phyloP scores from a whole-genome alignment of 2,113 vertebrate species.

The Jacana jacana region DNA sequence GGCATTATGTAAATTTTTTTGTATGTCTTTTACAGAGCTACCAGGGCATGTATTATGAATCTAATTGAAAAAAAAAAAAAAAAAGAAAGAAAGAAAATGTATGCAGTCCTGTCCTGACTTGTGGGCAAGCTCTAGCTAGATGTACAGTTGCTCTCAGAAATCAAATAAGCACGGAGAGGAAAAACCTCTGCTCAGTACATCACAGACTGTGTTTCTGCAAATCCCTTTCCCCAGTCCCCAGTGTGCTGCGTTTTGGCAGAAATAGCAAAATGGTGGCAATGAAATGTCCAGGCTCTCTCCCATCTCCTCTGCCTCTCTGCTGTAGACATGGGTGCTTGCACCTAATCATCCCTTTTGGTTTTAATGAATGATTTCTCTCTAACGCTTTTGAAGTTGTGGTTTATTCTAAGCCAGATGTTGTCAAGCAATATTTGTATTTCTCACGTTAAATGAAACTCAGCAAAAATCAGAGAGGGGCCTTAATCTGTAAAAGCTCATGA shows the following conservation, averaged over 20 bases:
- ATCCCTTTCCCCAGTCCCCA: not conserved
- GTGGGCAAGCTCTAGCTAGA: not conserved
- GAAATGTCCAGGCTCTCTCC: not conserved
- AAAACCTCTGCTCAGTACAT: not conserved
- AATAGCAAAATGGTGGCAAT: not conserved
- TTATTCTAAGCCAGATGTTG: not conserved
- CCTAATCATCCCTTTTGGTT: not conserved
- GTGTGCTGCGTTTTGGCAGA: not conserved
- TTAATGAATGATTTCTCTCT: not conserved
- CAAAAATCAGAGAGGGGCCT: not conserved
- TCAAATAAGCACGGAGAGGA: not conserved
- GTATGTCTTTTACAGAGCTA: not conserved
- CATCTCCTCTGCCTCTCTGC: not conserved
- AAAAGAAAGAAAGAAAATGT: not conserved
- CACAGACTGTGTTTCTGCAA: not conserved
- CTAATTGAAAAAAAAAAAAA: not conserved
- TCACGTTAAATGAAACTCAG: not conserved
- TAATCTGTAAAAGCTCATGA: not conserved
- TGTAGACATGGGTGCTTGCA: accelerated
- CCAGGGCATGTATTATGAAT: not conserved
- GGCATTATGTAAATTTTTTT: conserved; percentile 29
- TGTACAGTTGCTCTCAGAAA: not conserved
- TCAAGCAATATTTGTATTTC: not conserved
- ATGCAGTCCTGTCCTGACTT: not conserved
- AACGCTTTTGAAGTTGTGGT: not conserved